Percentiles rank a stretch among this genome's conserved stretches.
phyloP scores from a whole-genome alignment of 2,888 invertebrate species.

The Brachyptera risi region DNA sequence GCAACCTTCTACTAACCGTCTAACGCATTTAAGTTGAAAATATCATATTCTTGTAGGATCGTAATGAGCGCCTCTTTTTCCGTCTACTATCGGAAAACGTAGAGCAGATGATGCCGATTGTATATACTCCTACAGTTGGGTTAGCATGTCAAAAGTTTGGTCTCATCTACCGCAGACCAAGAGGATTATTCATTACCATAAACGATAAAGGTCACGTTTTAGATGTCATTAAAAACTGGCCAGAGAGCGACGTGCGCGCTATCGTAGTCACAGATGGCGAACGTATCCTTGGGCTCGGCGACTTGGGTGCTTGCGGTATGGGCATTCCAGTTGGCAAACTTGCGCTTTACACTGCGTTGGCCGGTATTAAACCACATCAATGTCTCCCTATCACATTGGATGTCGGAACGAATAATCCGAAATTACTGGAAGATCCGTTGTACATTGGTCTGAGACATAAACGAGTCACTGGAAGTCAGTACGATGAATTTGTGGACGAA shows the following conservation, averaged over 20 bases:
- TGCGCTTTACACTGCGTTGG: conserved; percentile 91
- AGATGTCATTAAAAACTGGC: conserved; percentile 90
- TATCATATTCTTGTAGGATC: conserved; percentile 60
- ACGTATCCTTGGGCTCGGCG: conserved; percentile 93
- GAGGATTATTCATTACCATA: conserved; percentile 93
- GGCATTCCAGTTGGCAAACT: conserved; percentile 98
- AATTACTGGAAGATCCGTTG: conserved; percentile 84
- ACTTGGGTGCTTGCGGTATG: conserved; percentile 95
- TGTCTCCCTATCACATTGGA: conserved; percentile 92
- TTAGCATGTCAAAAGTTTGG: conserved; percentile 96
- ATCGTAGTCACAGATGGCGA: conserved; percentile 97
- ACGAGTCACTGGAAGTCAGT: conserved; percentile 76
- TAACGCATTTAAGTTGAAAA: neutral
- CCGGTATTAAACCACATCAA: conserved; percentile 93
- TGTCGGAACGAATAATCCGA: conserved; percentile 91
- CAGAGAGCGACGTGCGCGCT: conserved; percentile 78
- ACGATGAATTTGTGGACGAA: conserved; percentile 93
- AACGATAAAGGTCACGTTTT: conserved; percentile 91
- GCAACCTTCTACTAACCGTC: too few relatives aligned
- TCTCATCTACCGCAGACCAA: conserved; percentile 87
- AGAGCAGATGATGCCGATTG: conserved; percentile 92
- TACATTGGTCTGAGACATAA: conserved; percentile 90
- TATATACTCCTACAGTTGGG: conserved; percentile 97
- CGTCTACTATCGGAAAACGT: conserved; percentile 87
- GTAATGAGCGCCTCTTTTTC: conserved; percentile 96